A percentile compares a stretch with the other conserved stretches of the same genome.
phyloP scores from a whole-genome alignment of 2,113 vertebrate species.

The Callithrix jacchus region DNA sequence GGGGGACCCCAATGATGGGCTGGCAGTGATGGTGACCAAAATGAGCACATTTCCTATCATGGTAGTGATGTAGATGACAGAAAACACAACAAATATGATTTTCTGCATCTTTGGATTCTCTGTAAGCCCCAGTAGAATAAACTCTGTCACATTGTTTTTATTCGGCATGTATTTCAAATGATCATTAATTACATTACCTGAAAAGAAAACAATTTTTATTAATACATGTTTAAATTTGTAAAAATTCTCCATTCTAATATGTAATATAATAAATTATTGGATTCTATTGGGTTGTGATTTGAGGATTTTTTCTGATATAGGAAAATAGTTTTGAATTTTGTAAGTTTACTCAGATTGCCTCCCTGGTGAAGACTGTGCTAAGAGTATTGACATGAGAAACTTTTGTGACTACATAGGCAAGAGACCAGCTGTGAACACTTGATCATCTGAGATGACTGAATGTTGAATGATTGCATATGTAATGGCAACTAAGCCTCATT shows the following conservation, averaged over 20 bases:
- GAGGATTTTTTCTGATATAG: too few relatives aligned
- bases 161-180: constrained; percentile 10
- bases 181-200: neutral
- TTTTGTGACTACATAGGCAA: too few relatives aligned
- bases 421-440: too few relatives aligned
- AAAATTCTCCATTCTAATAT: neutral
- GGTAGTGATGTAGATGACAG: constrained; percentile 68
- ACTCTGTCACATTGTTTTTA: constrained; percentile 65
- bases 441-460: too few relatives aligned
- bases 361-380: too few relatives aligned
- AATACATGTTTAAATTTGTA: neutral
- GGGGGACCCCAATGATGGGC: constrained; percentile 49
- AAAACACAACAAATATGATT: constrained; percentile 68
- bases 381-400: too few relatives aligned
- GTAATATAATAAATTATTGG: neutral
- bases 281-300: neutral
- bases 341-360: too few relatives aligned
- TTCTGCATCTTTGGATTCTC: constrained; percentile 58
- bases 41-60: constrained; percentile 77
- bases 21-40: constrained; percentile 55
- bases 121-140: constrained; percentile 73
- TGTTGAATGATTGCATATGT: too few relatives aligned
- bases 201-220: neutral
- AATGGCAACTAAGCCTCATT: too few relatives aligned
- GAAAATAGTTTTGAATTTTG: too few relatives aligned